These are phyloP conservation scores for Solenopsis invicta DNA, from an alignment of 1,140 invertebrate genomes.

Conservation along the genomic window DNA sequence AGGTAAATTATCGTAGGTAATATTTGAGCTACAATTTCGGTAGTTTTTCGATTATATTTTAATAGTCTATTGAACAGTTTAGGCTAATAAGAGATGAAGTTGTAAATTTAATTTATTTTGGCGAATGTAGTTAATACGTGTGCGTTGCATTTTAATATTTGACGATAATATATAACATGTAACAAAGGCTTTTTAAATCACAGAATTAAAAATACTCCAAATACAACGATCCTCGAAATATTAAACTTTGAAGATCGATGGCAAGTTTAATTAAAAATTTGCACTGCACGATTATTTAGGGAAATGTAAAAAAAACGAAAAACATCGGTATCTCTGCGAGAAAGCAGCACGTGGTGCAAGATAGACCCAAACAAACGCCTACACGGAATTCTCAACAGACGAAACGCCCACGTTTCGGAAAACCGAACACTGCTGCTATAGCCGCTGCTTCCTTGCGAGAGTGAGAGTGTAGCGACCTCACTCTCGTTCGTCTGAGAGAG, in stretches of 20 bases:
- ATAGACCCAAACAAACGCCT: slow-evolving; percentile 79
- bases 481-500: neutral
- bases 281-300: too few species aligned
- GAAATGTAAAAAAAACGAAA: neutral
- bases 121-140: neutral
- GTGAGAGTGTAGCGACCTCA: slow-evolving; percentile 29
- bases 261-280: neutral
- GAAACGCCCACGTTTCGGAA: slow-evolving; percentile 72
- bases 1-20: slow-evolving; percentile 40
- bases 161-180: neutral
- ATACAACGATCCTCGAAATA: neutral
- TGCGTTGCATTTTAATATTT: neutral
- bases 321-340: neutral
- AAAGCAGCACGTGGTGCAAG: slow-evolving; percentile 73
- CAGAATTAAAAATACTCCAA: slow-evolving; percentile 1
- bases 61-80: neutral
- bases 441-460: slow-evolving; percentile 58
- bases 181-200: neutral
- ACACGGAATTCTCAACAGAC: slow-evolving; percentile 77
- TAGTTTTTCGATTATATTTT: neutral
- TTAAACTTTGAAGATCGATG: neutral
- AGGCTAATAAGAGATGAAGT: neutral
- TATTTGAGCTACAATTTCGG: slow-evolving; percentile 29
- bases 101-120: neutral
- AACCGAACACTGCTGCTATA: slow-evolving; percentile 53